phyloP scores from a whole-genome alignment of 2,113 vertebrate genomes.

The Haemorhous mexicanus region DNA sequence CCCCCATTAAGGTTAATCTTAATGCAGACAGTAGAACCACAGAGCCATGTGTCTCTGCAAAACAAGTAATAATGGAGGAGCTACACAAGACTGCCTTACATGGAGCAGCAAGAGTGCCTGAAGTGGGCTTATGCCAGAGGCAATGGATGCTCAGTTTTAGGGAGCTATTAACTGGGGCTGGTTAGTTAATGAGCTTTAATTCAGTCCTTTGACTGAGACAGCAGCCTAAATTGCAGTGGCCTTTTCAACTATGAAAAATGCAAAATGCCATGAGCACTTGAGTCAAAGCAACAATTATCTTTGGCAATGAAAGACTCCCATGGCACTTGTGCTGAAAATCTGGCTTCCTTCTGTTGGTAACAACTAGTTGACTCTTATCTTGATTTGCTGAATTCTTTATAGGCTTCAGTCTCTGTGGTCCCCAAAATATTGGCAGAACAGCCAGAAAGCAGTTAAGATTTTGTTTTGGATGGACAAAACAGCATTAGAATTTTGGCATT shows the following conservation, averaged over 20 bases:
- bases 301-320: slow-evolving; percentile 20
- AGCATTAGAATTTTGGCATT: not conserved
- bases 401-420: not conserved
- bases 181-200: not conserved
- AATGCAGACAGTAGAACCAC: not conserved
- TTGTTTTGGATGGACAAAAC: not conserved
- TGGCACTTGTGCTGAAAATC: slow-evolving; percentile 1
- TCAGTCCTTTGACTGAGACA: not conserved
- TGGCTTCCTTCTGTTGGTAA: not conserved
- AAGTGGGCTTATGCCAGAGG: not conserved
- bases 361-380: not conserved
- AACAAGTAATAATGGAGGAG: not conserved
- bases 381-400: not conserved
- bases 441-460: not conserved
- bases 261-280: not conserved
- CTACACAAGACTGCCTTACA: not conserved
- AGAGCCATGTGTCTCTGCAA: not conserved
- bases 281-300: not conserved
- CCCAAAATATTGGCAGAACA: not conserved
- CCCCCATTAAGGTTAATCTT: not conserved
- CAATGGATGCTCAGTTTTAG: not conserved
- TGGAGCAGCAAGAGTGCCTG: not conserved
- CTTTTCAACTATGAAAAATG: not conserved
- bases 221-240: not conserved
- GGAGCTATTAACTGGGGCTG: not conserved